phyloP scores from a whole-genome alignment of 2,797 vertebrate genomes.

The Danio albolineatus region DNA sequence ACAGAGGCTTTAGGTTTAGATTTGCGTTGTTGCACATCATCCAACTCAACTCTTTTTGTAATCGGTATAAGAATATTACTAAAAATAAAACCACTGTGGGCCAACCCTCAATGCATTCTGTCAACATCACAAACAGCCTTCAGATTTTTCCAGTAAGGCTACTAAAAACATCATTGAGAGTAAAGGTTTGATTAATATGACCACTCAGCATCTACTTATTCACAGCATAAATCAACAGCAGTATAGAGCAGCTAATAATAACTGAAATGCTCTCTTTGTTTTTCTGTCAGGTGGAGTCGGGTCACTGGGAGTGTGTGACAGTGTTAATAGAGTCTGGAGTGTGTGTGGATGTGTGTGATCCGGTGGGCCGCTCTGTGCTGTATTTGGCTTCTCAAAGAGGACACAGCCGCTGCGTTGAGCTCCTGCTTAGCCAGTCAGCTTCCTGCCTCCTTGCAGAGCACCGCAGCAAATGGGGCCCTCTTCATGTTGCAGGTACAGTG shows the following conservation, averaged over 20 bases:
- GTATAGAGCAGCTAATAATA: neutral
- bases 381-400: slow-evolving; percentile 94
- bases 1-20: too few species aligned
- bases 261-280: neutral
- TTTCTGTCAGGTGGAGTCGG: slow-evolving; percentile 87
- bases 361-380: slow-evolving; percentile 90
- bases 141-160: too few species aligned
- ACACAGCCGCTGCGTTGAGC: slow-evolving; percentile 90
- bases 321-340: slow-evolving; percentile 93
- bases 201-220: neutral
- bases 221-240: neutral
- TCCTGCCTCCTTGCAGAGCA: slow-evolving; percentile 93
- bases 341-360: slow-evolving; percentile 94
- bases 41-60: too few species aligned
- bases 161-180: too few species aligned
- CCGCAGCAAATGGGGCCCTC: slow-evolving; percentile 92
- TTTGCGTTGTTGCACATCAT: too few species aligned
- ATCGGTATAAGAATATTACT: too few species aligned
- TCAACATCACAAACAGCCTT: too few species aligned
- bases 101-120: too few species aligned
- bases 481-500: slow-evolving; percentile 89
- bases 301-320: slow-evolving; percentile 96
- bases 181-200: too few species aligned
- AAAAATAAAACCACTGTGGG: too few species aligned
- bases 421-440: slow-evolving; percentile 92